Conservation (phyloP, 2,113 vertebrate species). For the Aldabrachelys gigantea region DNA sequence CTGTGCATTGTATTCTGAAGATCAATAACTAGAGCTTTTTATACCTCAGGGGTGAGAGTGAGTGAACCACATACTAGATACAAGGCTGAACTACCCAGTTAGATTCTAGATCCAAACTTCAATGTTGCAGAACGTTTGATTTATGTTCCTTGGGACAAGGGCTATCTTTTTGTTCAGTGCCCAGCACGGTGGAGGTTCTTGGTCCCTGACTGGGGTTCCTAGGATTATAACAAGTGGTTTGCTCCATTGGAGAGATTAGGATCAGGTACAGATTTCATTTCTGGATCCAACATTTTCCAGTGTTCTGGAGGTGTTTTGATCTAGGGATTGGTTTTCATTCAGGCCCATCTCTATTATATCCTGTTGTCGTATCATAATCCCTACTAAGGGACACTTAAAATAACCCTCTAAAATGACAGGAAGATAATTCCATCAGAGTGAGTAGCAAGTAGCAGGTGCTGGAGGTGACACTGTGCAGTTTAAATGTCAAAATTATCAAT, state of each 20-base stretch:
- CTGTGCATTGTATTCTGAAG: background rate
- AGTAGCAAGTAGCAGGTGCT: background rate
- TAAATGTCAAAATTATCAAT: background rate
- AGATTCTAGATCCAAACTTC: background rate
- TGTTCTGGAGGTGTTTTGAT: background rate
- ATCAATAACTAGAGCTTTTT: background rate
- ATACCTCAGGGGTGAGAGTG: background rate
- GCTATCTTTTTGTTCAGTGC: background rate
- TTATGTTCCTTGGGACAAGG: background rate
- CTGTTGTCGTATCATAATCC: background rate
- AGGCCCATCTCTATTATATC: background rate
- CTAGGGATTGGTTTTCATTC: background rate
- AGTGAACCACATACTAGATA: rapidly evolving
- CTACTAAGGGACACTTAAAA: background rate
- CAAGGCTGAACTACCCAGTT: background rate
- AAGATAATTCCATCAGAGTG: background rate
- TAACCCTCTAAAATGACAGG: background rate
- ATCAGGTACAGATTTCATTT: background rate
- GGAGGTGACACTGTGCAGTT: background rate
- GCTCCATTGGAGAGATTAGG: background rate
- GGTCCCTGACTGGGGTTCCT: background rate
- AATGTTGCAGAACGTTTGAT: rapidly evolving
- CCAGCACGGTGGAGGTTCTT: background rate
- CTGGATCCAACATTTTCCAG: background rate
- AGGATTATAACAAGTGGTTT: background rate